Percentiles rank a stretch among this genome's conserved stretches.
Conservation (phyloP, 2,888 invertebrate species). For the Julus scandinavius region DNA sequence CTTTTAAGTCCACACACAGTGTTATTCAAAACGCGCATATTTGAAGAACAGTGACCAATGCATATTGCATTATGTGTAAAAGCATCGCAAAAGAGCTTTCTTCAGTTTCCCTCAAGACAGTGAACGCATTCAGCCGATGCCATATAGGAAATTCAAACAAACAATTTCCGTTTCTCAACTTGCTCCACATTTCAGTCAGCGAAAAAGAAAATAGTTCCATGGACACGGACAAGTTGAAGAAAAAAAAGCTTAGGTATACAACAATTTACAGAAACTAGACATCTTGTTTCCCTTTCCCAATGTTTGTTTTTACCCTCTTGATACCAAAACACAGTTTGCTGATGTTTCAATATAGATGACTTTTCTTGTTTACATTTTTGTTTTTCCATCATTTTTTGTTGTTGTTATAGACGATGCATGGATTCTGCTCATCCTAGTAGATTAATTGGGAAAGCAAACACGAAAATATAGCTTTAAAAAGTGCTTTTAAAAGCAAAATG, state of each 20-base stretch:
- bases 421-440: no score
- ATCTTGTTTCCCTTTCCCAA: not conserved
- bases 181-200: not conserved
- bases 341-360: no score
- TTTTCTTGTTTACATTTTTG: no score
- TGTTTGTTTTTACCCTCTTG: not conserved
- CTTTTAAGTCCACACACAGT: not conserved
- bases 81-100: conserved; percentile 43
- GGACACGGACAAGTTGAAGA: not conserved
- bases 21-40: not conserved
- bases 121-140: not conserved
- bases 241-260: not conserved
- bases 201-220: not conserved
- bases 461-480: no score
- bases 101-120: not conserved
- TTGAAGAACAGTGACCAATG: not conserved
- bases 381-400: no score
- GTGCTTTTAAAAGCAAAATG: no score
- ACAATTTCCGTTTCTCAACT: conserved; percentile 10
- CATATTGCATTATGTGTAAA: conserved; percentile 45
- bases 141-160: conserved; percentile 10
- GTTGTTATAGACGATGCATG: no score
- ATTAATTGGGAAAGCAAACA: no score
- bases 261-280: not conserved
- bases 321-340: not conserved